Evolutionary conservation across 2,113 vertebrate species (phyloP).

Genomic region (Phainopepla nitens): DNA sequence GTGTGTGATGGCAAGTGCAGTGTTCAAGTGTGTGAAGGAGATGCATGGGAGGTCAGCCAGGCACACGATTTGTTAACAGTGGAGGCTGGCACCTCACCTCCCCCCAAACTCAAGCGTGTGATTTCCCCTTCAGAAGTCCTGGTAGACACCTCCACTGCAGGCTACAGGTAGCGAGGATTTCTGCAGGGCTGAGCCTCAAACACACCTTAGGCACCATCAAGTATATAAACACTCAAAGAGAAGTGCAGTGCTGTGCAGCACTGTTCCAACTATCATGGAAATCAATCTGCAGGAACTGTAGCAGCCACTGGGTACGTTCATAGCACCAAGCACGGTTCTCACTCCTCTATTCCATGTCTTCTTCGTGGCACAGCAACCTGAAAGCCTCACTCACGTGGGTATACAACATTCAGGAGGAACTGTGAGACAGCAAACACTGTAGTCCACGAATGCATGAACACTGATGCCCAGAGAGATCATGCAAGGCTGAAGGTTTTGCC

Average conservation of each 20-base stretch:
- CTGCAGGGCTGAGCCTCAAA: not conserved
- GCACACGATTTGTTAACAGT: not conserved
- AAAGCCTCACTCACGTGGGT: not conserved
- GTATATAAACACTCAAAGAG: not conserved
- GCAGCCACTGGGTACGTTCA: not conserved
- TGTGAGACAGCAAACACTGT: not conserved
- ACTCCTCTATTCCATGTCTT: not conserved
- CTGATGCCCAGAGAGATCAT: not conserved
- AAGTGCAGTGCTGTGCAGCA: not conserved
- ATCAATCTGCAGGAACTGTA: not conserved
- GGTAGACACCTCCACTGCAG: not conserved
- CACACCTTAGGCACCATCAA: not conserved
- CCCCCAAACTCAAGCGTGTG: accelerated
- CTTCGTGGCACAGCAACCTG: not conserved
- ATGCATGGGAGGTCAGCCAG: not conserved
- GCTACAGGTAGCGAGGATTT: not conserved
- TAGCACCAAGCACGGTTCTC: accelerated
- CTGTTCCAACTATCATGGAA: not conserved
- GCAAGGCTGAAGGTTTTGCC: not conserved
- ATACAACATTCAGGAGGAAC: not conserved
- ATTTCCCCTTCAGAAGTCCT: not conserved
- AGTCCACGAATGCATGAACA: not conserved
- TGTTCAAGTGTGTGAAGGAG: accelerated
- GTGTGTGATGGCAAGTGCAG: not conserved
- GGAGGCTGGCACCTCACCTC: not conserved